Base-by-base conservation (phyloP, 2,888 invertebrate species). In the Apodemia duryi region DNA sequence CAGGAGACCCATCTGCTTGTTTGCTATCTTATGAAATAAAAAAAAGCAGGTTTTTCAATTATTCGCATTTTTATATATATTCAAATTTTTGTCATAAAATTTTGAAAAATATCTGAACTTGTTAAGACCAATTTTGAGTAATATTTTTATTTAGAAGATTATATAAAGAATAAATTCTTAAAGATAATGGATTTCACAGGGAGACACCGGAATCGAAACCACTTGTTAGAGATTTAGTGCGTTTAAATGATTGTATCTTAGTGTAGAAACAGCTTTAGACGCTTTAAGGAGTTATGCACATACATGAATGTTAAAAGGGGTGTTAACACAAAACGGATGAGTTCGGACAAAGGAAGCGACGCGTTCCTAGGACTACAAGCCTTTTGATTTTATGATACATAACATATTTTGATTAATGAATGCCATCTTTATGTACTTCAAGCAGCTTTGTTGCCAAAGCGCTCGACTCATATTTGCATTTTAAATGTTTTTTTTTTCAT, bases 301-400 rank as follows among this genome's bases (percentile, higher is more conserved):
- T 84, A 85, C 85, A 85, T 85, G 87, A 81, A 84, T 86, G 83
- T 87, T 88, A 85, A 88, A 90, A 86, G 88, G 91, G 91, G 91
- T 83, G 91, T 91, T 89, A 88, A 88, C 88, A 91, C 91, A 91
- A 91, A 91, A 91, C 91, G 91, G 82, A 91, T 91, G 91, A 90
- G 82, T 80, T 82, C 75, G 86, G 90, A 91, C 91, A 91, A 91
- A 91, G 90, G 85, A 90, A 88, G 84, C 87, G 82, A 82, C 82
- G 77, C 81, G 84, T 77, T 78, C 75, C 83, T 77, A 79, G 80
- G 80, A 83, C 82, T 79, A 81, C 80, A 78, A 79, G 81, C 79
- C 88, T 88, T 89, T 90, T 86, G 85, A 87, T 84, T 86, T 85
- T 77, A 76, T 80, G 75, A 83, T 82, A 85, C 85, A 84, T 87